phyloP scores from a whole-genome alignment of 2,113 vertebrate genomes.

The Aegithalos caudatus region DNA sequence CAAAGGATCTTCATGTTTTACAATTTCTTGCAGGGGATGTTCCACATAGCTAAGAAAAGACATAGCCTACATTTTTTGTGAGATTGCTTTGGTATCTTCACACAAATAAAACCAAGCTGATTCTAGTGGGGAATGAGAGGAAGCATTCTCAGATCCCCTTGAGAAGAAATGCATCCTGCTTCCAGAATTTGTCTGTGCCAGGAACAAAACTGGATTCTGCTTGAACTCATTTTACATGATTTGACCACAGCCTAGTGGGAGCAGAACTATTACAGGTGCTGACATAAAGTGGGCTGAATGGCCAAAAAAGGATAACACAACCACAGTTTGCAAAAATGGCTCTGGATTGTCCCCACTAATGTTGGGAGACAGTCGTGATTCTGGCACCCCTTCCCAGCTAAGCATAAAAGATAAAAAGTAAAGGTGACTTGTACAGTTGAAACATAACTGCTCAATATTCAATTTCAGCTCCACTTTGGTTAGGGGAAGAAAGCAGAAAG shows the following conservation, averaged over 20 bases:
- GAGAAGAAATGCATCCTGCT: neutral
- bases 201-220: neutral
- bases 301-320: neutral
- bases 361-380: rapidly evolving
- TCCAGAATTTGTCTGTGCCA: neutral
- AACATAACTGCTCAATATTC: neutral
- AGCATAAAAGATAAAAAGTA: neutral
- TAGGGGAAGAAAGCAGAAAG: neutral
- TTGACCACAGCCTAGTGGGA: neutral
- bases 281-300: neutral
- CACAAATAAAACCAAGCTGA: neutral
- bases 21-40: neutral
- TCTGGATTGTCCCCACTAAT: neutral
- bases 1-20: neutral
- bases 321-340: neutral
- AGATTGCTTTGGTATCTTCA: neutral
- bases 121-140: neutral
- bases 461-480: neutral
- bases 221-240: neutral
- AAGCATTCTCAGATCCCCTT: neutral
- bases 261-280: neutral
- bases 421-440: neutral
- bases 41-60: neutral
- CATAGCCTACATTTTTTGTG: neutral
- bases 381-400: neutral